Evolutionary conservation across 2,888 invertebrate species (phyloP).

Genomic region (Pycnomerus fuliginosus): DNA sequence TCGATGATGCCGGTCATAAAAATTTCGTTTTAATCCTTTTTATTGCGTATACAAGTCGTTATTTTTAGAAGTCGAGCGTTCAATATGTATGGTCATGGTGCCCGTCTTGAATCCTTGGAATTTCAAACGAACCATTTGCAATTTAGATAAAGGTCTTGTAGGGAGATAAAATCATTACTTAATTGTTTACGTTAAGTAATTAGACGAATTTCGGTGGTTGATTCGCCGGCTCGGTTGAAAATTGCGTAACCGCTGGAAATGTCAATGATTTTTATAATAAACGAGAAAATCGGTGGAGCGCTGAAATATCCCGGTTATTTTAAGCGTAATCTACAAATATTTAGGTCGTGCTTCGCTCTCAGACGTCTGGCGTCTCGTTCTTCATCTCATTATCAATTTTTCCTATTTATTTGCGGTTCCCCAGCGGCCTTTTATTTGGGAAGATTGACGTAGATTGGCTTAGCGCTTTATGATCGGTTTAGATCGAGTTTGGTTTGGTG

Average conservation of each 20-base stretch:
- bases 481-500: not conserved
- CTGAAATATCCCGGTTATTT: conserved; percentile 22
- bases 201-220: too few species aligned
- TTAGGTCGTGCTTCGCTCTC: conserved; percentile 17
- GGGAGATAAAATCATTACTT: too few species aligned
- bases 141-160: too few species aligned
- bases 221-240: too few species aligned
- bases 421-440: not conserved
- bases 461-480: too few species aligned
- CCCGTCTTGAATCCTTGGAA: conserved; percentile 46
- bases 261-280: not conserved
- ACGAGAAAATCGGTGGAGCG: conserved; percentile 2
- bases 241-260: too few species aligned
- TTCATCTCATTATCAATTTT: not conserved
- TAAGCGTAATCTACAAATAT: conserved; percentile 19
- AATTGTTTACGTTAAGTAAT: conserved; percentile 8
- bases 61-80: too few species aligned
- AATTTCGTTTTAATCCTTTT: conserved; percentile 7
- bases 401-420: not conserved
- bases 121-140: conserved; percentile 43
- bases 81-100: conserved; percentile 48
- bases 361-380: conserved; percentile 8
- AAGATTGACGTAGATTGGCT: too few species aligned
- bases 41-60: conserved; percentile 18
- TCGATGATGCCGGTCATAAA: not conserved